These are phyloP conservation scores for Rhinolophus ferrumequinum DNA, from an alignment of 2,113 vertebrate species.

Conservation along the genomic window DNA sequence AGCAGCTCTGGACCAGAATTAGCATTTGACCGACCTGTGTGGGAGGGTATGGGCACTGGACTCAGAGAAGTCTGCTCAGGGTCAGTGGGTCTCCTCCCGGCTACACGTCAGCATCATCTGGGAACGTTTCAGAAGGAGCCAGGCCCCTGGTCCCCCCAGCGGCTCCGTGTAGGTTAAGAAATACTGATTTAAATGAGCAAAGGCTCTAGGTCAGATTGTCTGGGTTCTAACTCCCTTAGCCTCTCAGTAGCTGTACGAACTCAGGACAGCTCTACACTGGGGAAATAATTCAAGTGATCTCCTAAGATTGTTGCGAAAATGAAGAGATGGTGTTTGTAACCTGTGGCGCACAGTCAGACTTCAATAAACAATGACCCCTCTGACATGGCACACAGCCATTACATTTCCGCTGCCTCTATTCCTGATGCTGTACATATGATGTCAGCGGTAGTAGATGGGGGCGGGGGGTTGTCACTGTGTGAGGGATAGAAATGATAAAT, in stretches of 20 bases:
- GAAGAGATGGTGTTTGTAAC: neutral
- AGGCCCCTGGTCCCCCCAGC: rapidly evolving
- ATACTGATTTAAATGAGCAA: no score
- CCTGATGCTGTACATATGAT: no score
- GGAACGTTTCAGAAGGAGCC: neutral
- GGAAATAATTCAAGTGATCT: neutral
- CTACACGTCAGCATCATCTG: rapidly evolving
- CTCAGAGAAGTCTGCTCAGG: neutral
- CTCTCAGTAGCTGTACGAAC: neutral
- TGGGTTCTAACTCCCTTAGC: neutral
- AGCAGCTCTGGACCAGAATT: neutral
- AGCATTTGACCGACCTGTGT: neutral
- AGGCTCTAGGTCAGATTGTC: neutral
- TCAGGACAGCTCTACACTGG: neutral
- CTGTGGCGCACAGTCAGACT: neutral
- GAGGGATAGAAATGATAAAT: no score
- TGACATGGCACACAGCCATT: no score
- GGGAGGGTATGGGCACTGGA: rapidly evolving
- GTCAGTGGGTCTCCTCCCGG: neutral
- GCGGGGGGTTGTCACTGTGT: no score
- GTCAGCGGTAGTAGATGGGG: no score
- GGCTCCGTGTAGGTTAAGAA: neutral
- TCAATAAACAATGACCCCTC: neutral
- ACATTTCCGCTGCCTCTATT: no score
- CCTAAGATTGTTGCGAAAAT: neutral